These are phyloP conservation scores for Nematostella vectensis DNA, from an alignment of 92 coral and sea anemone species.

Conservation along the genomic window DNA sequence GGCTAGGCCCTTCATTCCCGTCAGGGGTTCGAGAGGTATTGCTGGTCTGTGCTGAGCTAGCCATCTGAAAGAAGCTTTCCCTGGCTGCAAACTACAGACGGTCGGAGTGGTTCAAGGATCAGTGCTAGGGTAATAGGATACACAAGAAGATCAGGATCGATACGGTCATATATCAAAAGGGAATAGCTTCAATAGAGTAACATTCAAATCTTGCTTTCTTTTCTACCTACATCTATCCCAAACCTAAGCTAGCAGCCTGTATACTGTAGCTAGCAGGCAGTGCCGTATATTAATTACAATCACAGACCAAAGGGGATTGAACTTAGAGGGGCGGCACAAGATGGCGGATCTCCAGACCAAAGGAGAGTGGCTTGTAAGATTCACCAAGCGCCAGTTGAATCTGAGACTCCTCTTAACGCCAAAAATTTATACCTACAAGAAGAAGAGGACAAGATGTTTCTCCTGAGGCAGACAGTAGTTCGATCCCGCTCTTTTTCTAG, in stretches of 20 bases:
- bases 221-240: no score
- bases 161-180: neutral
- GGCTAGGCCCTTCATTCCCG: constrained; percentile 6
- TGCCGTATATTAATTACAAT: no score
- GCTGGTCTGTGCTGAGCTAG: constrained; percentile 11
- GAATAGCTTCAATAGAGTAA: neutral
- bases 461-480: no score
- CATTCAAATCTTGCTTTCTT: no score
- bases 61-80: neutral
- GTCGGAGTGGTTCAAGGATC: constrained; percentile 10
- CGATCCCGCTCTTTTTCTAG: neutral
- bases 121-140: constrained; percentile 9
- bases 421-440: constrained; percentile 9
- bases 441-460: no score
- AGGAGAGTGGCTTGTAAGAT: no score
- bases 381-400: no score
- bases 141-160: neutral
- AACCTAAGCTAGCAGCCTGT: no score
- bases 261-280: no score
- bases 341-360: constrained; percentile 25
- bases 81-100: constrained; percentile 2
- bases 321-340: constrained; percentile 15
- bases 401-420: constrained; percentile 1
- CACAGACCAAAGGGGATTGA: neutral
- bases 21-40: constrained; percentile 9